Evolutionary conservation across 2,888 invertebrate species (phyloP), one percentile per base, ranked within the genome.

Genomic region (Diachrysia chrysitis): DNA sequence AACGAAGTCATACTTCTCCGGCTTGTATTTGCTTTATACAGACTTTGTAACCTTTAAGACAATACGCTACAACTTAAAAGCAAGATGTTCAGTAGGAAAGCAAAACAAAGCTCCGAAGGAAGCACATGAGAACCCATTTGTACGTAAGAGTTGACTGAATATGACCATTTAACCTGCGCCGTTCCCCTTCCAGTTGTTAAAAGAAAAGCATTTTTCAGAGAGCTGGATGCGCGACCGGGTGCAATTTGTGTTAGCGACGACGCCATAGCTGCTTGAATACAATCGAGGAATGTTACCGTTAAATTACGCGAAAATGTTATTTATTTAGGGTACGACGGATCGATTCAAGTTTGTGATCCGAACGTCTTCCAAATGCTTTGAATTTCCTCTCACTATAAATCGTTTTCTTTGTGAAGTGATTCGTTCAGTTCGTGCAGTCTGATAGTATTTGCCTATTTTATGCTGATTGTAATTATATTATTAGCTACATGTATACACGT

Each of bases 171-270:
- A 90, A 90, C 90, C 90, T 85, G 86, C 83, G 79, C 79, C 79
- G 79, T 83, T 84, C 83, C 81, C 86, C 82, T 85, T 83, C 85
- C 76, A 79, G 83, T 88, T 87, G 87, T 88, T 87, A 88, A 90
- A 89, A 90, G 86, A 87, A 86, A 85, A 86, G 84, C 86, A 91
- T 92, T 90, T 91, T 89, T 92, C 90, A 89, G 82, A 59, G 81
- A 82, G 83, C 75, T 77, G 79, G 82, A 73, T 78, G 80, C 82
- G 83, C 82, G 83, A 82, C 85, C 83, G 85, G 82, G 78, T 80
- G 89, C 90, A 89, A 92, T 93, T 92, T 92, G 90, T 90, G 89
- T 87, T 81, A 82, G 87, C 84, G 86, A 87, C 90, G 82, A 85
- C 82, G 84, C 83, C 64, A 77, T 78, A 84, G 81, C 81, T 67